Evolutionary conservation across 1,140 invertebrate genomes (phyloP).

Genomic region (Drosophila sucinea): DNA sequence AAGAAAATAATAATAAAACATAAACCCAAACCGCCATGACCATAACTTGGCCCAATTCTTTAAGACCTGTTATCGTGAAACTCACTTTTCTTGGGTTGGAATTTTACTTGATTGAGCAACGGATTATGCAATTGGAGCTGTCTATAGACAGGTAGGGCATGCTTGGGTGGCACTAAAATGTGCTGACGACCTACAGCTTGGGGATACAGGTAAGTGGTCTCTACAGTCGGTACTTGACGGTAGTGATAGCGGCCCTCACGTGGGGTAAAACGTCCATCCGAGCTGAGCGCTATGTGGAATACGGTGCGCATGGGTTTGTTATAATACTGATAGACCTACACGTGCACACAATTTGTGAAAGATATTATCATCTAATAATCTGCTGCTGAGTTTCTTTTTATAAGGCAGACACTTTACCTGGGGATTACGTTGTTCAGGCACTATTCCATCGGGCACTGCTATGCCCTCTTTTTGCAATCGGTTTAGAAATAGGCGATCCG

Average conservation of each 20-base stretch:
- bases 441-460: constrained; percentile 85
- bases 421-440: constrained; percentile 84
- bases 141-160: constrained; percentile 66
- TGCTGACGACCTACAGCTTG: constrained; percentile 74
- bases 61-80: background rate
- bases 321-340: constrained; percentile 77
- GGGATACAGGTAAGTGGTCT: constrained; percentile 81
- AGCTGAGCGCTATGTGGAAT: constrained; percentile 75
- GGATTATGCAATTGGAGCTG: constrained; percentile 77
- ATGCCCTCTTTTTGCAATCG: constrained; percentile 87
- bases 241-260: constrained; percentile 75
- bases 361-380: background rate
- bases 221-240: constrained; percentile 68
- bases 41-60: background rate
- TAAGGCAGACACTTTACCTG: constrained; percentile 51
- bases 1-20: background rate
- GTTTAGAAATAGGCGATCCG: constrained; percentile 86
- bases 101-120: constrained; percentile 78
- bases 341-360: background rate
- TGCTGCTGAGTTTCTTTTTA: background rate
- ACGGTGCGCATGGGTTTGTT: constrained; percentile 73
- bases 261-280: constrained; percentile 75
- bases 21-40: background rate
- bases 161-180: constrained; percentile 58
- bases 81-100: constrained; percentile 76